Evolutionary conservation across 92 coral and sea anemone genomes (phyloP), one percentile per base, ranked within the genome.

Genomic region (Plumapathes pennacea): DNA sequence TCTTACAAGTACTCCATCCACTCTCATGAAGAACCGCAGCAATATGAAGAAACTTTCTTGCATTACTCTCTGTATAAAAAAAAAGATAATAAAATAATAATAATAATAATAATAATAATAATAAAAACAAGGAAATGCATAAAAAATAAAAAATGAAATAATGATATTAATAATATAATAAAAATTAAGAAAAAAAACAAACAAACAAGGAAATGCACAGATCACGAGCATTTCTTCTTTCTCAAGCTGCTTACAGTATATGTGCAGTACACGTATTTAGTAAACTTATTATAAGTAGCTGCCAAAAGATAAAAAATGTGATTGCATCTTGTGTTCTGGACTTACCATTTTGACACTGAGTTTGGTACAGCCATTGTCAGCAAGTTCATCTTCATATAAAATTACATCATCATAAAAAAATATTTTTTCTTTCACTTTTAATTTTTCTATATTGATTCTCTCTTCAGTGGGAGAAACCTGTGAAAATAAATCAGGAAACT

Each of bases 331-430:
- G n/a, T n/a, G n/a, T n/a, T n/a, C 23, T 15, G 9, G 14, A 13
- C 62, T 46, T 70, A 92, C 98, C 89, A 92, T 92, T 89, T 92
- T 92, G 13, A 92, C 98, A 81, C 77, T 92, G 22, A 92, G 67
- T 45, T 76, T 76, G 31, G 98, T 85, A 54, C 82, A 74, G 5
- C 98, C 98, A 72, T 92, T 92, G 57, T 92, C 98, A 32, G 98
- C 98, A 27, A 92, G 74, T 60, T 92, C 98, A 84, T 92, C 98
- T 54, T 92, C 98, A 73, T 72, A 92, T 67, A 92, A 88, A 20
- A 92, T 73, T 1, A 92, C 64, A 84, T 92, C 98, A 46, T 92
- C 94, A 64, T 89, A 92, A 45, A 92, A 92, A 66, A 67, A 86
- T 8, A 92, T 88, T 42, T 64, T 89, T 49, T 92, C 98, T 66